Conservation (phyloP, 2,113 vertebrate genomes). For the Panthera uncia region DNA sequence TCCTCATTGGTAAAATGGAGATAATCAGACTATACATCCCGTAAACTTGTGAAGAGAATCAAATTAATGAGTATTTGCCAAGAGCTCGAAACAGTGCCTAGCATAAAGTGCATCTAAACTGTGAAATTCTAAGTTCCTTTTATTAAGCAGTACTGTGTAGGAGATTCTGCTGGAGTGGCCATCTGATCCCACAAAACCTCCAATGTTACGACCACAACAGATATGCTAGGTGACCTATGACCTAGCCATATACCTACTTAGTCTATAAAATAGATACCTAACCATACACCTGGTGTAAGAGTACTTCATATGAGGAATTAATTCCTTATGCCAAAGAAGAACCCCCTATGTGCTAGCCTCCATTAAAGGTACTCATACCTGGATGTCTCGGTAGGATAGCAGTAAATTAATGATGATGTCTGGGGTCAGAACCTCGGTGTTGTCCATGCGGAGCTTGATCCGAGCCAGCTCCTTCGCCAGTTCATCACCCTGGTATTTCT, state of each 20-base stretch:
- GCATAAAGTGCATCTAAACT: neutral
- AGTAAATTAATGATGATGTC: constrained; percentile 97
- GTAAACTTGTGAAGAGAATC: neutral
- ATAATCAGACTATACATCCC: neutral
- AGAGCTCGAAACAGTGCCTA: neutral
- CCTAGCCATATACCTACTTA: neutral
- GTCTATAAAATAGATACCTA: neutral
- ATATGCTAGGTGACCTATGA: neutral
- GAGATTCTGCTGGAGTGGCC: neutral
- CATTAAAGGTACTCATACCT: constrained; percentile 84
- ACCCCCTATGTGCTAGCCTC: neutral
- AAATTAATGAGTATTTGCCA: neutral
- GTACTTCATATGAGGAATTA: neutral
- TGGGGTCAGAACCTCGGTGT: constrained; percentile 94
- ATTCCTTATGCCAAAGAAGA: neutral
- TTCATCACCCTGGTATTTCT: constrained; percentile 96
- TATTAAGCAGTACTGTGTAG: neutral
- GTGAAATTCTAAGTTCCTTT: neutral
- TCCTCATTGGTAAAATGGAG: neutral
- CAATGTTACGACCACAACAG: neutral
- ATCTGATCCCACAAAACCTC: neutral
- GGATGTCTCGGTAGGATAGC: constrained; percentile 97
- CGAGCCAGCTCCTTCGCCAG: constrained; percentile 93
- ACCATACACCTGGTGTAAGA: neutral
- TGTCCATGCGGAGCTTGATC: constrained; percentile 96